Base-by-base conservation (phyloP, 2,888 invertebrate genomes). In the Thysanoteuthis rhombus region DNA sequence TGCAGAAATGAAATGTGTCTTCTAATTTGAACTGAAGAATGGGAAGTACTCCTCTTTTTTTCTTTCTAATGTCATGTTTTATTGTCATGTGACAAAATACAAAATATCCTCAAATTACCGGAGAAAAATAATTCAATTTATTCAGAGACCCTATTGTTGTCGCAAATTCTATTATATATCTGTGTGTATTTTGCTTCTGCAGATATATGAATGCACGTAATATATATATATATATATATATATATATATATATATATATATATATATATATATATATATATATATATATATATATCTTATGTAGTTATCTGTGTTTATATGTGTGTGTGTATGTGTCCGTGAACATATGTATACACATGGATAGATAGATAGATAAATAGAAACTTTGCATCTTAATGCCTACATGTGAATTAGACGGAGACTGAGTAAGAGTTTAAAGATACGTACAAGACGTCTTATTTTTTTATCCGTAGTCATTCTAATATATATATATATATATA, bases 161-260 rank as follows among this genome's bases (percentile, higher is more conserved):
- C 12, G 75, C 75, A 75, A 75, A 75, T 75, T 75, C 1, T n/a
- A 75, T 75, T 75, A 75, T 75, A 36, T 75, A 75, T 75, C 10
- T 2, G 12, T n/a, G 12, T n/a, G n/a, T 75, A 2, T 36, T n/a
- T n/a, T 25, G 16, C 36, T 16, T 75, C 4, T 32, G 75, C n/a
- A 12, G 8, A 32, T 90, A 32, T 25, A 3, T 38, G 28, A 4
- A 39, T 40, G 90, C 19, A 39, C 2, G 90, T 12, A 10, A 90
- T 89, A 89, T 89, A 89, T 89, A 89, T 89, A 89, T 89, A 89
- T 89, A 89, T 89, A 89, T 89, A 89, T 89, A 89, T 89, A 89
- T 89, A 89, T 89, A 89, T 89, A 89, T 89, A 89, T 89, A 89
- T 89, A 89, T 89, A 89, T 89, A 89, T 89, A 89, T 89, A 89